phyloP scores from a whole-genome alignment of 2,797 vertebrate genomes.

The Austrolebias charrua region DNA sequence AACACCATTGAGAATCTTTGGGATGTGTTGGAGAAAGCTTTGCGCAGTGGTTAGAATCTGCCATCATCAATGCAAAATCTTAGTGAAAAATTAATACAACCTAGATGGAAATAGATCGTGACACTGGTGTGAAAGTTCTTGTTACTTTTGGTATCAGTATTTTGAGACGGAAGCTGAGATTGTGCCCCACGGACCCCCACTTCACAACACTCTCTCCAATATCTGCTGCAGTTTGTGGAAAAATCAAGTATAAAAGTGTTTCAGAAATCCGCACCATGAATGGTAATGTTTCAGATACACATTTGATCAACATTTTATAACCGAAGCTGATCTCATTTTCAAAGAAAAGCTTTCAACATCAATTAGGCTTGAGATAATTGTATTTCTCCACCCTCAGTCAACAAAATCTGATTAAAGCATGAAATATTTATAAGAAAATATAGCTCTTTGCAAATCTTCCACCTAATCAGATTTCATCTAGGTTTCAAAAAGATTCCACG shows the following conservation, averaged over 20 bases:
- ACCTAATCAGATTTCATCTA: slow-evolving; percentile 8
- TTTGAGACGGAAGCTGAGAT: neutral
- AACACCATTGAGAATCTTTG: too few relatives aligned
- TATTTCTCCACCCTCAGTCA: slow-evolving; percentile 1
- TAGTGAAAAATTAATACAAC: too few relatives aligned
- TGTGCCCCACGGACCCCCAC: too few relatives aligned
- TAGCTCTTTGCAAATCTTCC: neutral
- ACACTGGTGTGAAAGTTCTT: neutral
- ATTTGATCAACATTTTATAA: slow-evolving; percentile 9
- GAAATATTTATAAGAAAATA: slow-evolving; percentile 15
- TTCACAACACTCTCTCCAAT: neutral
- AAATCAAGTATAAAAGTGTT: neutral
- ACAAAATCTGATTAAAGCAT: slow-evolving; percentile 8
- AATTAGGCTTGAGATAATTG: slow-evolving; percentile 1
- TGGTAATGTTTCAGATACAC: slow-evolving; percentile 3
- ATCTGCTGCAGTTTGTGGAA: neutral
- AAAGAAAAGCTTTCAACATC: neutral
- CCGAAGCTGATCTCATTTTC: slow-evolving; percentile 3
- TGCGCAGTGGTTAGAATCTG: too few relatives aligned
- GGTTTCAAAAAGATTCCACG: slow-evolving; percentile 2
- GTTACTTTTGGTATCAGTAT: neutral
- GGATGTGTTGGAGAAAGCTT: too few relatives aligned
- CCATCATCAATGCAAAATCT: too few relatives aligned
- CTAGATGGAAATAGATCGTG: too few relatives aligned
- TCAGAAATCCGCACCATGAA: neutral